These are phyloP conservation scores for Drosophila melanica DNA, from an alignment of 1,140 invertebrate species.

Conservation along the genomic window DNA sequence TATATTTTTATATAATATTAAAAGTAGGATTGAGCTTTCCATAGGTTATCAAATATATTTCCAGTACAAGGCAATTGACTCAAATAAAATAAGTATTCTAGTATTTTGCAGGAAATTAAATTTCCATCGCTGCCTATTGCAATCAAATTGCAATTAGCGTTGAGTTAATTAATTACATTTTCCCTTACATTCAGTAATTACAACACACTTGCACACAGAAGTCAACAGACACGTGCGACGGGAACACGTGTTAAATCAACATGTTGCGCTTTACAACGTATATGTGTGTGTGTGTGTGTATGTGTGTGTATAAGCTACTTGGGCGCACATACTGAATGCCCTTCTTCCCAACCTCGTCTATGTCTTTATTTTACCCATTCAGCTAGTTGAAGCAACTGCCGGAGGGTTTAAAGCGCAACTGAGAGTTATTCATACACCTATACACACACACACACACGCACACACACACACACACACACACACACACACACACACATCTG, in stretches of 20 bases:
- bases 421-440: conserved; percentile 37
- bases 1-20: too few species aligned
- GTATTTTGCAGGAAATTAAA: conserved; percentile 17
- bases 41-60: background rate
- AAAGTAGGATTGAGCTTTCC: too few species aligned
- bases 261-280: conserved; percentile 59
- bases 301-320: conserved; percentile 17
- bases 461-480: conserved; percentile 20
- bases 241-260: conserved; percentile 77
- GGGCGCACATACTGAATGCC: background rate
- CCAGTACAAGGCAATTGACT: background rate
- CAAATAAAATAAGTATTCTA: background rate
- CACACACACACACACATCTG: conserved; percentile 20
- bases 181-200: conserved; percentile 36
- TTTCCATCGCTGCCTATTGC: conserved; percentile 35
- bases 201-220: conserved; percentile 14
- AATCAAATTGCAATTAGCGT: conserved; percentile 77
- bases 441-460: conserved; percentile 10
- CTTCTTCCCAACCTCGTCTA: conserved; percentile 3
- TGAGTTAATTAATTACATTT: conserved; percentile 76
- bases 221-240: conserved; percentile 34
- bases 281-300: background rate
- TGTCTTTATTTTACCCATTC: conserved; percentile 35
- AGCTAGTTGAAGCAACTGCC: conserved; percentile 28
- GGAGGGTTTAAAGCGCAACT: conserved; percentile 39